Conservation (phyloP, 2,888 invertebrate genomes). For the Podabrus alpinus region DNA sequence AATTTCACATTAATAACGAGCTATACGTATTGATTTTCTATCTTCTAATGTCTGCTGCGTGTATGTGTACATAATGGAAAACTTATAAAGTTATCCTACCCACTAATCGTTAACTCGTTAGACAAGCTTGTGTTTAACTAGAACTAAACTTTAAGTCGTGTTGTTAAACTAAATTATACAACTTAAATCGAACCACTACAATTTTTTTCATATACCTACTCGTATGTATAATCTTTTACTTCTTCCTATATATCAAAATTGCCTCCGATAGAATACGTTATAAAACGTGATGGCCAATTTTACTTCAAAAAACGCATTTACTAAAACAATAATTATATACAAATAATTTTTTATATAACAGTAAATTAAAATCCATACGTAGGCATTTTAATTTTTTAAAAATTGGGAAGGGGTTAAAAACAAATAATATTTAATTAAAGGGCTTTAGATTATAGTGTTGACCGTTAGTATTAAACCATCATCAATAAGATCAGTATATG, state of each 20-base stretch:
- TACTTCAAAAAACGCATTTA: not conserved
- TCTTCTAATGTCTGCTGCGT: conserved; percentile 34
- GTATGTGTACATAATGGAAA: conserved; percentile 33
- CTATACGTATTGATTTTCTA: conserved; percentile 37
- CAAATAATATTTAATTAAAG: no score
- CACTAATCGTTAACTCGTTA: conserved; percentile 24
- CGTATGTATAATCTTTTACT: not conserved
- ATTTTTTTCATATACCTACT: not conserved
- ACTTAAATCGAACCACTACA: not conserved
- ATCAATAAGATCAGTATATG: no score
- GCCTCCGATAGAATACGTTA: not conserved
- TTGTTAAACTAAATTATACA: conserved; percentile 2
- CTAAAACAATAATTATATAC: no score
- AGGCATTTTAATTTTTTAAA: no score
- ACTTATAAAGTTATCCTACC: conserved; percentile 22
- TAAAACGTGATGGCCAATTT: not conserved
- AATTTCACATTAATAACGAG: conserved; percentile 39
- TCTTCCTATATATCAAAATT: not conserved
- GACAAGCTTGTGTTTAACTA: conserved; percentile 3
- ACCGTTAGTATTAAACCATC: no score
- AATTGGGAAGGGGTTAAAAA: no score
- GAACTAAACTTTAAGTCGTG: not conserved
- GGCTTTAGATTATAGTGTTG: no score
- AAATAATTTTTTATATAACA: no score
- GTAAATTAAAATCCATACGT: no score